Percentiles rank a stretch among this genome's conserved stretches.
Evolutionary conservation across 2,888 invertebrate species (phyloP).

Genomic region (Noctua pronuba): DNA sequence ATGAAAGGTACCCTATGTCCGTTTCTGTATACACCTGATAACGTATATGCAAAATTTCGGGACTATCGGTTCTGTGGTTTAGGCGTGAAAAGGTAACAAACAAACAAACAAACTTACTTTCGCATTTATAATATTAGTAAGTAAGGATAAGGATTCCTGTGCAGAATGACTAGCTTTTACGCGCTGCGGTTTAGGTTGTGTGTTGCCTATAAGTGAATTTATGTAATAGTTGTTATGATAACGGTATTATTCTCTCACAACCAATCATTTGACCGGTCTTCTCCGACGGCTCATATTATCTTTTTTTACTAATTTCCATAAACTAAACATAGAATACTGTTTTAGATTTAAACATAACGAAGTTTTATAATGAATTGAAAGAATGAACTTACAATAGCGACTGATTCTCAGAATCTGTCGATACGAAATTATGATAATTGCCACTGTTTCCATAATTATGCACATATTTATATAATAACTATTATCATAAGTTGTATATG

Average conservation of each 20-base stretch:
- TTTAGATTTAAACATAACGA: slow-evolving; percentile 7
- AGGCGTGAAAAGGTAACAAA: too few relatives aligned
- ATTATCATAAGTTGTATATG: slow-evolving; percentile 39
- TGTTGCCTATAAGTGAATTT: not conserved
- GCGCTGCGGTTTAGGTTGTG: not conserved
- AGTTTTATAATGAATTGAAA: slow-evolving; percentile 54
- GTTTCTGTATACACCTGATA: too few relatives aligned
- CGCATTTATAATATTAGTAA: too few relatives aligned
- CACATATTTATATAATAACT: slow-evolving; percentile 47
- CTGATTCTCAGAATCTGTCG: slow-evolving; percentile 49
- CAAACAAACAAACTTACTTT: too few relatives aligned
- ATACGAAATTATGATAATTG: slow-evolving; percentile 59
- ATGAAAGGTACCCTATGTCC: too few relatives aligned
- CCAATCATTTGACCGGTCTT: not conserved
- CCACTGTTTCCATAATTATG: slow-evolving; percentile 44
- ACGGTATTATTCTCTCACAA: not conserved
- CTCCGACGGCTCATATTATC: not conserved
- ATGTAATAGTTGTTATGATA: not conserved
- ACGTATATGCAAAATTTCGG: too few relatives aligned
- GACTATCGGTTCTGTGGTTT: too few relatives aligned
- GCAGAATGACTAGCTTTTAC: not conserved
- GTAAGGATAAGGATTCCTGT: too few relatives aligned
- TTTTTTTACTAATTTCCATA: slow-evolving; percentile 25
- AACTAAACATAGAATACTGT: not conserved
- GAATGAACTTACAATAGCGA: slow-evolving; percentile 30